A percentile compares a stretch with the other conserved stretches of the same genome.
Evolutionary conservation across 2,113 vertebrate species (phyloP).

Genomic region (Ranitomeya imitator): DNA sequence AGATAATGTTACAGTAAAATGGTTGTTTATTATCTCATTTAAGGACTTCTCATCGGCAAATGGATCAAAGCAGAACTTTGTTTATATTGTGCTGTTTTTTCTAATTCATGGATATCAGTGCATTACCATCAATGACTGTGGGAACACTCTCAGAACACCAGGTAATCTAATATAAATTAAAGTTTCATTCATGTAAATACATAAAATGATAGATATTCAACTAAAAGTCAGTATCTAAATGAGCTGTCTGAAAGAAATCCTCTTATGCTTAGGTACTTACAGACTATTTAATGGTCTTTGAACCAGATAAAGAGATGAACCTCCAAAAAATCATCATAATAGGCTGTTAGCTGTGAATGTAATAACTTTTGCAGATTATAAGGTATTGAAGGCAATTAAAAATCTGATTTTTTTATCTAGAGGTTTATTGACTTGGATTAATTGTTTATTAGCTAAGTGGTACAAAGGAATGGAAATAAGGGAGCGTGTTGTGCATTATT

Average conservation of each 20-base stretch:
- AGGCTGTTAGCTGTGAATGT: neutral
- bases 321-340: neutral
- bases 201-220: neutral
- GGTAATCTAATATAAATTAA: slow-evolving; percentile 23
- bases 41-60: slow-evolving; percentile 12
- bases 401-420: neutral
- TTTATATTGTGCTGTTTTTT: slow-evolving; percentile 14
- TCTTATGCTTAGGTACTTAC: neutral
- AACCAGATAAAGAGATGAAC: neutral
- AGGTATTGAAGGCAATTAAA: neutral
- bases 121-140: slow-evolving; percentile 4
- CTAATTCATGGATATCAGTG: slow-evolving; percentile 37
- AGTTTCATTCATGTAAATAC: neutral
- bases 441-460: neutral
- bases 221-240: neutral
- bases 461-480: neutral
- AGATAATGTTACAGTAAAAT: neutral
- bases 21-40: neutral
- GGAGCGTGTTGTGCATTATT: too few relatives aligned
- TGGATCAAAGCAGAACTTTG: neutral
- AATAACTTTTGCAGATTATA: neutral
- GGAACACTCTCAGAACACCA: slow-evolving; percentile 14
- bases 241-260: neutral
- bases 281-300: neutral
- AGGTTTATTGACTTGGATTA: neutral